These are phyloP conservation scores for Premnoplex brunnescens DNA, from an alignment of 2,797 vertebrate genomes.

Conservation along the genomic window DNA sequence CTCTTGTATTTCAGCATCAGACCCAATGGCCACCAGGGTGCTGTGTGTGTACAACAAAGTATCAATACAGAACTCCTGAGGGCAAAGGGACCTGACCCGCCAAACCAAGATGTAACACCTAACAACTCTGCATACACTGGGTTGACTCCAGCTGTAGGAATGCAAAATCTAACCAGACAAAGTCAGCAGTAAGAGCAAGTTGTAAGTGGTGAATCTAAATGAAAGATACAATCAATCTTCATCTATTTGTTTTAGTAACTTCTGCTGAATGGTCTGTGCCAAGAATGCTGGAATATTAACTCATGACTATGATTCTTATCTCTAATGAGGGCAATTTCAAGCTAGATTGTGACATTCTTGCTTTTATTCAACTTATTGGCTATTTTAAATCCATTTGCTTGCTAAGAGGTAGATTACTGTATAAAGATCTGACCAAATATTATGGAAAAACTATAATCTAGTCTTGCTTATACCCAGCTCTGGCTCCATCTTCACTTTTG, in stretches of 20 bases:
- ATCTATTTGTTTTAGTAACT: background rate
- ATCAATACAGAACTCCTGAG: background rate
- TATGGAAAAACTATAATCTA: background rate
- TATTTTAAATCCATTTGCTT: background rate
- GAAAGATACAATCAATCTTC: background rate
- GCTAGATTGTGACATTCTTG: background rate
- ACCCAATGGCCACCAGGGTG: background rate
- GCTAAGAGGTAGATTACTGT: background rate
- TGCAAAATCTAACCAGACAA: background rate
- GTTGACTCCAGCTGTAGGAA: background rate
- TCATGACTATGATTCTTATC: background rate
- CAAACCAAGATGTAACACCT: background rate
- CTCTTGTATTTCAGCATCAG: background rate
- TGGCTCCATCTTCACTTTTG: background rate
- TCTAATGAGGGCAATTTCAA: background rate
- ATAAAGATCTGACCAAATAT: background rate
- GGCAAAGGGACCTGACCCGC: background rate
- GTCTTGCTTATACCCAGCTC: background rate
- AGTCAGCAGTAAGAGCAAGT: background rate
- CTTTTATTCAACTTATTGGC: background rate
- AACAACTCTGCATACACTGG: background rate
- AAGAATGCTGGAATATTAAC: background rate
- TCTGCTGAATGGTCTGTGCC: background rate
- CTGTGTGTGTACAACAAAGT: background rate
- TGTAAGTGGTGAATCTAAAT: background rate